Base-by-base conservation (phyloP, 2,113 vertebrate genomes). In the Anser brachyrhynchus region DNA sequence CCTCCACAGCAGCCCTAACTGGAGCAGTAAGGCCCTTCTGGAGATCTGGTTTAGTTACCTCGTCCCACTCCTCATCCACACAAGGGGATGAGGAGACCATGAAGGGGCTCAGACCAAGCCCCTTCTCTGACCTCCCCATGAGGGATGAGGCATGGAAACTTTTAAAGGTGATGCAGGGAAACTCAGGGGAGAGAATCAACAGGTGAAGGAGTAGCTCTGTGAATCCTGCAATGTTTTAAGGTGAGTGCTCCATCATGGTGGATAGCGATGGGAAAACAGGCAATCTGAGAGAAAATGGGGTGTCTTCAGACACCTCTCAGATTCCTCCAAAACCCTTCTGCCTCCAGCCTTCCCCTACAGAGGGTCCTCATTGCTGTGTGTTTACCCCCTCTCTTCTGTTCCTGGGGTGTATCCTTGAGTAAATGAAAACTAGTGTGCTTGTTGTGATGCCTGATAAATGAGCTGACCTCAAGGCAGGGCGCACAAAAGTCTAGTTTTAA, bases 21-120 rank as follows among this genome's bases (percentile, higher is more conserved):
- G 28, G 21, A 73, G 8, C 29, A 64, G 46, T 58, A 72, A 55
- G 21, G 10, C 6, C 6, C 31, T 57, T n/a, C 31, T 81, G 55
- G 41, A 77, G 26, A 20, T 8, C 57, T 43, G 9, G n/a, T 37
- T 69, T 46, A 55, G 25, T 49, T 73, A 3, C 16, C 51, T 70
- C 26, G 31, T 33, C 22, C 22, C 0, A 0, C 49, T 73, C 54
- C 13, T 33, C 14, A 55, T 46, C 21, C 18, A 62, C 6, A 6
- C 3, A 52, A 71, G 12, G 17, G 43, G 17, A 44, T 44, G 43
- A 44, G 17, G 43, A 44, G 15, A 44, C 43, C 6, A 17, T 8
- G 6, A 18, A 18, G 16, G 29, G 22, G 22, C 12, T 74, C 18
- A 4, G 29, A 28, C 25, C 55, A 17, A 11, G 29, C 4, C 16